Percentiles rank a stretch among this genome's conserved stretches.
These are phyloP conservation scores for Pardosa pseudoannulata DNA, from an alignment of 2,888 invertebrate species.

Conservation along the genomic window DNA sequence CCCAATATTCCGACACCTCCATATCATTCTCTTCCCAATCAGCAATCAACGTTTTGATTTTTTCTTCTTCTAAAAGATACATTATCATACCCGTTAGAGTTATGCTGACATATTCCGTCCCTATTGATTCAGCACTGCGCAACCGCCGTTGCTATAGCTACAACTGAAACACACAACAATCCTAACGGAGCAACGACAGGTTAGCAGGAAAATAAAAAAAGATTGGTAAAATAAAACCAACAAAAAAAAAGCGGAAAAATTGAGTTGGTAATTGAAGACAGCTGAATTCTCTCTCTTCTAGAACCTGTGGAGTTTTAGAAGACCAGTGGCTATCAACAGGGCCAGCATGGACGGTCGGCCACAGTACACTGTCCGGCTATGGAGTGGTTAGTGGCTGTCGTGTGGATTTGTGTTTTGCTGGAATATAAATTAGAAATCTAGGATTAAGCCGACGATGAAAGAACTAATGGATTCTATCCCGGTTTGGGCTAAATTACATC, in stretches of 20 bases:
- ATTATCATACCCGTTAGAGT: slow-evolving; percentile 12
- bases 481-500: slow-evolving; percentile 53
- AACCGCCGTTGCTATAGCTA: slow-evolving; percentile 40
- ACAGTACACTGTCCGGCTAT: not conserved
- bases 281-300: slow-evolving; percentile 13
- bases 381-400: not conserved
- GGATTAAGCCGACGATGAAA: slow-evolving; percentile 18
- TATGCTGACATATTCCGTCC: slow-evolving; percentile 22
- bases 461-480: slow-evolving; percentile 42
- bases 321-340: slow-evolving; percentile 22
- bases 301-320: slow-evolving; percentile 58
- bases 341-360: not conserved
- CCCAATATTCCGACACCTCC: not conserved
- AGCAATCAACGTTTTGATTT: not conserved
- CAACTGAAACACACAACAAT: slow-evolving; percentile 59
- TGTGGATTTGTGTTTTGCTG: not conserved
- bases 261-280: slow-evolving; percentile 28
- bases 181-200: slow-evolving; percentile 61
- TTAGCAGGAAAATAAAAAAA: slow-evolving; percentile 26
- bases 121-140: slow-evolving; percentile 64
- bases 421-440: not conserved
- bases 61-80: not conserved
- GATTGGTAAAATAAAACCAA: slow-evolving; percentile 38
- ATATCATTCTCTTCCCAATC: not conserved
- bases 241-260: slow-evolving; percentile 49